These are phyloP conservation scores for Miniopterus natalensis DNA, from an alignment of 2,113 vertebrate species.

Conservation along the genomic window DNA sequence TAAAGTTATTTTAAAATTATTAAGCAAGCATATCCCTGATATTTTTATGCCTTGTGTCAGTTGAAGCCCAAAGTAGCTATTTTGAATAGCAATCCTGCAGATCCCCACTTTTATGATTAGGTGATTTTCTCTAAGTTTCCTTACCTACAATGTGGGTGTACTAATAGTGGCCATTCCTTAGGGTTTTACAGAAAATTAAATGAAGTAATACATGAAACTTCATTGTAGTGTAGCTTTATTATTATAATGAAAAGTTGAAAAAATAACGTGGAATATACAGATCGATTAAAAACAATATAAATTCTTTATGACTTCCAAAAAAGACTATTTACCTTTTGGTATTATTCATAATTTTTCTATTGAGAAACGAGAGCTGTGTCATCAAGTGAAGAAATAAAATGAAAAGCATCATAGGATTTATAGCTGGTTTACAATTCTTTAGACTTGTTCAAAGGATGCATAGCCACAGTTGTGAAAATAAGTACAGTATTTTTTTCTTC, in stretches of 20 bases:
- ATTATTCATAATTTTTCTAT: slow-evolving; percentile 25
- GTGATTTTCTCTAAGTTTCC: slow-evolving; percentile 28
- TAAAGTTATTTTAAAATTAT: slow-evolving; percentile 63
- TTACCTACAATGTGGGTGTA: neutral
- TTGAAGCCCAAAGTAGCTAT: slow-evolving; percentile 32
- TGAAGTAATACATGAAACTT: slow-evolving; percentile 29
- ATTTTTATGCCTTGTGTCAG: slow-evolving; percentile 41
- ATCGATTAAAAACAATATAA: slow-evolving; percentile 21
- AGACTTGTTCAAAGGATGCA: neutral
- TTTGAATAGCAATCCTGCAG: neutral
- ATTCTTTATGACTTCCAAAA: slow-evolving; percentile 59
- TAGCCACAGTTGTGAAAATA: slow-evolving; percentile 45
- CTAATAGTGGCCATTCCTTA: neutral
- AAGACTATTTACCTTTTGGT: slow-evolving; percentile 33
- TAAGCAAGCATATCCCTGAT: slow-evolving; percentile 32
- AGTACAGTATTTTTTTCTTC: slow-evolving; percentile 45
- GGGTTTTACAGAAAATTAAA: slow-evolving; percentile 40
- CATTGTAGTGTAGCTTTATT: slow-evolving; percentile 32
- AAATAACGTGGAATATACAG: slow-evolving; percentile 21
- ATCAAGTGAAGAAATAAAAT: slow-evolving; percentile 57
- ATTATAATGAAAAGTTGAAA: slow-evolving; percentile 32
- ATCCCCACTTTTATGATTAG: slow-evolving; percentile 23
- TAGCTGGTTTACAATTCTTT: slow-evolving; percentile 61
- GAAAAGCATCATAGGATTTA: slow-evolving; percentile 33
- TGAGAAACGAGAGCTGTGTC: slow-evolving; percentile 58